Conservation (phyloP, 2,888 invertebrate species). For the Orchestes rusci region DNA sequence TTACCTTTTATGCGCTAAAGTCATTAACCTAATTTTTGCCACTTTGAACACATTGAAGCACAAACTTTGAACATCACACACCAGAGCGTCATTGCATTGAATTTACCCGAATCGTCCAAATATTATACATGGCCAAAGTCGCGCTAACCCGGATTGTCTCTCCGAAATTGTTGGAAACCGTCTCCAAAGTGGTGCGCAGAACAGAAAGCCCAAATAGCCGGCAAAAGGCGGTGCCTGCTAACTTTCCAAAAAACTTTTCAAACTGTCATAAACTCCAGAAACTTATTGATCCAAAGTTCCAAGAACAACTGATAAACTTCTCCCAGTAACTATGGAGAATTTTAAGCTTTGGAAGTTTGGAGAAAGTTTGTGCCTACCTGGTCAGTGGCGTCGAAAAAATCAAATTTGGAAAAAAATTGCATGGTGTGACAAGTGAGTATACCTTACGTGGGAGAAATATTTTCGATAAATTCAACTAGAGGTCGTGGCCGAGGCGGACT, state of each 20-base stretch:
- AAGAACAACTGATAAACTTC: constrained; percentile 30
- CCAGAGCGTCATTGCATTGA: no score
- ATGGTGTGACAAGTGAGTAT: no score
- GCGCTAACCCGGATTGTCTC: constrained; percentile 28
- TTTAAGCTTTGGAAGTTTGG: constrained; percentile 24
- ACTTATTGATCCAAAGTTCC: constrained; percentile 26
- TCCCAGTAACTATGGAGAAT: constrained; percentile 24
- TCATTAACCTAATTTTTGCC: no score
- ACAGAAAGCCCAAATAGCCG: constrained; percentile 35
- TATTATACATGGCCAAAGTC: constrained; percentile 20
- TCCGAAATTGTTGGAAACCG: constrained; percentile 24
- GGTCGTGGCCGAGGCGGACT: constrained; percentile 23
- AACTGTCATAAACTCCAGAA: constrained; percentile 43
- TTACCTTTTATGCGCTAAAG: no score
- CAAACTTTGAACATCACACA: no score
- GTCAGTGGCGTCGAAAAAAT: constrained; percentile 26
- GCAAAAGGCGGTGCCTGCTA: constrained; percentile 37
- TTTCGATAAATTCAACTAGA: no score
- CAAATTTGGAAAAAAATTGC: no score
- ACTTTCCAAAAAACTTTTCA: constrained; percentile 39
- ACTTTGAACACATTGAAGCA: no score
- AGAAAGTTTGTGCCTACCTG: constrained; percentile 33
- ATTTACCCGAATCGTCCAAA: no score
- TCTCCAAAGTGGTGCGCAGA: constrained; percentile 36
- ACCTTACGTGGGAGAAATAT: no score